A percentile compares a stretch with the other conserved stretches of the same genome.
These are phyloP conservation scores for Irena cyanogastra DNA, from an alignment of 2,113 vertebrate genomes.

Conservation along the genomic window DNA sequence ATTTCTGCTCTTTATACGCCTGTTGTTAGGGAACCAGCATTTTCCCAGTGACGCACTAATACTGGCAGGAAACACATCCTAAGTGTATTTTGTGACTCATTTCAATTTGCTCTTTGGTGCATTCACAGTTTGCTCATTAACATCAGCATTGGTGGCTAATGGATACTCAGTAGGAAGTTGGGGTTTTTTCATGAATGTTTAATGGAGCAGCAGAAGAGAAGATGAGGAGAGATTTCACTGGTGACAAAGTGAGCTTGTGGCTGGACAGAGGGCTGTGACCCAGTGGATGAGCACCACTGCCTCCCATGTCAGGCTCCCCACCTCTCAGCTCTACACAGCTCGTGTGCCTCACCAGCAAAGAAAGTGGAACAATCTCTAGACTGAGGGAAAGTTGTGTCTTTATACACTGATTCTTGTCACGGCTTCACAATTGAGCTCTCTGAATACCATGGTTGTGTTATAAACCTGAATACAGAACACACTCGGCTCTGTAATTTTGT, in stretches of 20 bases:
- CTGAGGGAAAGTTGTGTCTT: not conserved
- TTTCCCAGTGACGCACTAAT: constrained; percentile 67
- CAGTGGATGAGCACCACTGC: not conserved
- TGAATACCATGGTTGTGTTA: not conserved
- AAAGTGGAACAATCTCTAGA: not conserved
- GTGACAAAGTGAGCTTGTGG: not conserved
- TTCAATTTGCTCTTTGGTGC: constrained; percentile 66
- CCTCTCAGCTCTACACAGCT: not conserved
- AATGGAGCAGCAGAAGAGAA: constrained; percentile 68
- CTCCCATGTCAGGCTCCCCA: accelerated
- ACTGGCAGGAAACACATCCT: constrained; percentile 64
- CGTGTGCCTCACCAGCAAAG: accelerated
- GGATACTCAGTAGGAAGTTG: constrained; percentile 72
- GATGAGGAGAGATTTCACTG: not conserved
- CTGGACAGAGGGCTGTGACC: accelerated
- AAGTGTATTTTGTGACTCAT: constrained; percentile 76
- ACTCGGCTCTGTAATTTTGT: not conserved
- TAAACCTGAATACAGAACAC: not conserved
- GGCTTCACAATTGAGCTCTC: not conserved
- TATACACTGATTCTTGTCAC: not conserved
- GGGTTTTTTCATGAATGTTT: constrained; percentile 75
- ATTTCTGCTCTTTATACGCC: constrained; percentile 35
- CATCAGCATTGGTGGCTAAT: constrained; percentile 68
- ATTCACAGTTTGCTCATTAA: constrained; percentile 71
- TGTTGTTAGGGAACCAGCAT: constrained; percentile 64